Percentiles rank a stretch among this genome's conserved stretches.
phyloP scores from a whole-genome alignment of 1,140 invertebrate genomes.

The Babylonia areolata region DNA sequence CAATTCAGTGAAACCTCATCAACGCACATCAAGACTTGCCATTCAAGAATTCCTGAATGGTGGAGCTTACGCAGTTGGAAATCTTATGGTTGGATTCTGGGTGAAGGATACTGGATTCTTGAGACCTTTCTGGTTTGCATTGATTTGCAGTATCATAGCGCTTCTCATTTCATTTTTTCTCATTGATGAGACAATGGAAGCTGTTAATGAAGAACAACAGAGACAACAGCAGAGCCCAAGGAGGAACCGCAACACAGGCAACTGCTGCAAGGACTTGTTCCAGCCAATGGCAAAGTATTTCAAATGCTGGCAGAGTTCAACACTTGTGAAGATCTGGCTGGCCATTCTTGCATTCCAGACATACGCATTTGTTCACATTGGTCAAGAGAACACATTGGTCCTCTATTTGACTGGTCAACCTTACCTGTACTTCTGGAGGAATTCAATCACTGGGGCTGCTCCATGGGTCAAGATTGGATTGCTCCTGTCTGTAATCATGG shows the following conservation, averaged over 20 bases:
- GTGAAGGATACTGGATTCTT: slow-evolving; percentile 66
- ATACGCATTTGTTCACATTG: slow-evolving; percentile 70
- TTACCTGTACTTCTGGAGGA: slow-evolving; percentile 49
- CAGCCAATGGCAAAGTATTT: slow-evolving; percentile 65
- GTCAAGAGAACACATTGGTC: slow-evolving; percentile 69
- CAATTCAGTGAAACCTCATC: slow-evolving; percentile 62
- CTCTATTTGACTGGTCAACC: slow-evolving; percentile 66
- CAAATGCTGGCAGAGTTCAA: slow-evolving; percentile 63
- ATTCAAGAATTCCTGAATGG: slow-evolving; percentile 72
- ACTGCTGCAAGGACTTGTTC: slow-evolving; percentile 69
- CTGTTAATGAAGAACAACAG: slow-evolving; percentile 31
- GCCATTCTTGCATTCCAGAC: slow-evolving; percentile 70
- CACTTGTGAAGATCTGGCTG: slow-evolving; percentile 67
- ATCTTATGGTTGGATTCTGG: slow-evolving; percentile 73
- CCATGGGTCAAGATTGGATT: slow-evolving; percentile 66
- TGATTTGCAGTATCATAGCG: slow-evolving; percentile 64
- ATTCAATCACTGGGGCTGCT: slow-evolving; percentile 52
- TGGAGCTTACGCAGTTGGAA: slow-evolving; percentile 68
- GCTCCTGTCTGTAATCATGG: slow-evolving; percentile 69
- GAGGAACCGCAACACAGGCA: slow-evolving; percentile 53
- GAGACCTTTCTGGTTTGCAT: slow-evolving; percentile 70
- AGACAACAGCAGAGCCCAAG: slow-evolving; percentile 39
- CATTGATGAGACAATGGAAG: slow-evolving; percentile 57
- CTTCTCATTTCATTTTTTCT: slow-evolving; percentile 70
- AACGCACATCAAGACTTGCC: slow-evolving; percentile 67